These are phyloP conservation scores for Oreochromis grahami DNA, from an alignment of 2,797 vertebrate species.

Conservation along the genomic window DNA sequence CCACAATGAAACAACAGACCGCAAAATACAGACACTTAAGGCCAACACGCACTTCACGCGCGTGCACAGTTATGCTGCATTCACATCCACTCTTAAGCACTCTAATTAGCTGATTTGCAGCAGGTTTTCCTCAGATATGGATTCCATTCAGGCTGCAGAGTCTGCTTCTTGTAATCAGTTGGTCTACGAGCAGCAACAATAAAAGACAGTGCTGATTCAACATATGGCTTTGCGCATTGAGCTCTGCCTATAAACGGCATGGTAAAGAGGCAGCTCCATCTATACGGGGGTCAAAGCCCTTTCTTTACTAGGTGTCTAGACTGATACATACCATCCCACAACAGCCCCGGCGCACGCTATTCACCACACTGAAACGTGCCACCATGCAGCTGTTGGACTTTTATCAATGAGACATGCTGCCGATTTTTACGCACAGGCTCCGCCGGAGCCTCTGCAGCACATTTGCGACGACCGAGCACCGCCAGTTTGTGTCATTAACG, in stretches of 20 bases:
- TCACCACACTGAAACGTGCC: conserved; percentile 19
- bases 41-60: not conserved
- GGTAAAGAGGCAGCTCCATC: not conserved
- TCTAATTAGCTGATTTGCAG: not conserved
- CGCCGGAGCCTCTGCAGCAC: not conserved
- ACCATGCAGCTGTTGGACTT: conserved; percentile 41
- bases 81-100: conserved; percentile 5
- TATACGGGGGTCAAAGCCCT: not conserved
- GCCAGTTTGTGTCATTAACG: not conserved
- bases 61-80: not conserved
- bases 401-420: conserved; percentile 61
- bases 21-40: not conserved
- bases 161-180: not conserved
- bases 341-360: not conserved
- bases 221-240: conserved; percentile 48
- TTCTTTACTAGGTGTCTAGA: not conserved
- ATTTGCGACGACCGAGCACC: not conserved
- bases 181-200: not conserved
- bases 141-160: not conserved
- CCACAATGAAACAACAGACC: conserved; percentile 34
- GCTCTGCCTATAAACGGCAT: not conserved
- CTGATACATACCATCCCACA: not conserved
- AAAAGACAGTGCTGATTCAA: conserved; percentile 32
- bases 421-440: conserved; percentile 59
- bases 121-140: not conserved